A percentile compares a stretch with the other conserved stretches of the same genome.
These are phyloP conservation scores for Diarsia mendica DNA, from an alignment of 2,888 invertebrate species.

Conservation along the genomic window DNA sequence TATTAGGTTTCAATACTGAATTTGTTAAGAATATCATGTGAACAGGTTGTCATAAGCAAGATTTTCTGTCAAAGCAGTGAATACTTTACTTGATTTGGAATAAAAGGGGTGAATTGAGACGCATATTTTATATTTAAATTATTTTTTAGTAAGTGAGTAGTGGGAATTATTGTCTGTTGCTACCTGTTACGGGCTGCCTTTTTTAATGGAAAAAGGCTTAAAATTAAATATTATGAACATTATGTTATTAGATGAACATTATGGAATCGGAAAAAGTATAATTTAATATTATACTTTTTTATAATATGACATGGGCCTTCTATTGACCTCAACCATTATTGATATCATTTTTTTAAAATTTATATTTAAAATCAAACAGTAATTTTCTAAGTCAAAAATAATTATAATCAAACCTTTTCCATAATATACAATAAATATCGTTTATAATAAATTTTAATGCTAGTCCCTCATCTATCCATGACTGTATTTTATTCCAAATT, in stretches of 20 bases:
- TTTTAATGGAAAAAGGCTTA: neutral
- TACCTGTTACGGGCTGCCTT: constrained; percentile 11
- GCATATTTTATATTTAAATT: neutral
- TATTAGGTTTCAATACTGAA: constrained; percentile 57
- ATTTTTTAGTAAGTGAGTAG: neutral
- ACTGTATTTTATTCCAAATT: constrained; percentile 32
- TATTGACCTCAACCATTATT: too few species aligned
- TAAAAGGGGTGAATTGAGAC: constrained; percentile 3
- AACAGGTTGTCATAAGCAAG: constrained; percentile 25
- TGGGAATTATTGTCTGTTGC: neutral
- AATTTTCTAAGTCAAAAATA: neutral
- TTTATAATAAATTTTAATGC: neutral
- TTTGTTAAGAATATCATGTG: neutral
- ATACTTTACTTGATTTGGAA: neutral
- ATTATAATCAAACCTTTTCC: neutral
- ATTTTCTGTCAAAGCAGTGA: constrained; percentile 27
- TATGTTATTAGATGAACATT: too few species aligned
- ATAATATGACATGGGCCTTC: too few species aligned
- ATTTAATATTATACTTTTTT: neutral
- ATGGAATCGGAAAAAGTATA: neutral
- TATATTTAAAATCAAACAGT: neutral
- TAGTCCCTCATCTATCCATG: neutral
- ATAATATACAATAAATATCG: too few species aligned
- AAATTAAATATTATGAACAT: neutral
- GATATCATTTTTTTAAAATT: too few species aligned